Conservation (phyloP, 2,888 invertebrate genomes). For the Drosophila crucigera region DNA sequence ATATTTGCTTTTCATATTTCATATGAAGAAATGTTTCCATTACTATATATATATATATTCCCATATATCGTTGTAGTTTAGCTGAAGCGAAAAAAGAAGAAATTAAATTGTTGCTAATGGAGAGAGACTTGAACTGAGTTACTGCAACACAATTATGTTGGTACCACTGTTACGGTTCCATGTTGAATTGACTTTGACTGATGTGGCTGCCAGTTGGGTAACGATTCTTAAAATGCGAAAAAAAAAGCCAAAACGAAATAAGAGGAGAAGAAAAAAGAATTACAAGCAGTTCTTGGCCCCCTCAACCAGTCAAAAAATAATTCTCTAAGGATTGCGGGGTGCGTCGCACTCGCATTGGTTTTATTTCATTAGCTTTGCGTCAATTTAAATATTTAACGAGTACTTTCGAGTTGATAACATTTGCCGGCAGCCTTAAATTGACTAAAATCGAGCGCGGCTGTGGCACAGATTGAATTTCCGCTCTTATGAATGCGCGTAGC, state of each 20-base stretch:
- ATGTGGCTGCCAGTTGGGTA: conserved; percentile 32
- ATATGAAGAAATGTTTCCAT: background rate
- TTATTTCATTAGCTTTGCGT: conserved; percentile 74
- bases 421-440: conserved; percentile 73
- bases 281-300: conserved; percentile 1
- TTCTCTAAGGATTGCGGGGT: conserved; percentile 48
- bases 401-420: conserved; percentile 59
- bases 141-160: background rate
- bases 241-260: background rate
- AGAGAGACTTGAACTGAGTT: background rate
- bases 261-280: background rate
- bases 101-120: background rate
- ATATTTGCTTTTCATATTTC: background rate
- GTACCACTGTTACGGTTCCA: conserved; percentile 21
- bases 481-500: conserved; percentile 71
- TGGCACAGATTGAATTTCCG: conserved; percentile 75
- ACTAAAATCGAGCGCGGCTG: conserved; percentile 45
- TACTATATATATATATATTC: background rate
- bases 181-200: conserved; percentile 41
- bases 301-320: conserved; percentile 31
- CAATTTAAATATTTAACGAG: conserved; percentile 80
- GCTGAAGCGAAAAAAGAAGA: background rate
- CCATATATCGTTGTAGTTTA: background rate
- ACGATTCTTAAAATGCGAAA: conserved; percentile 10
- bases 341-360: conserved; percentile 58